These are phyloP conservation scores for Dendrolimus kikuchii DNA, from an alignment of 1,140 invertebrate genomes.

Conservation along the genomic window DNA sequence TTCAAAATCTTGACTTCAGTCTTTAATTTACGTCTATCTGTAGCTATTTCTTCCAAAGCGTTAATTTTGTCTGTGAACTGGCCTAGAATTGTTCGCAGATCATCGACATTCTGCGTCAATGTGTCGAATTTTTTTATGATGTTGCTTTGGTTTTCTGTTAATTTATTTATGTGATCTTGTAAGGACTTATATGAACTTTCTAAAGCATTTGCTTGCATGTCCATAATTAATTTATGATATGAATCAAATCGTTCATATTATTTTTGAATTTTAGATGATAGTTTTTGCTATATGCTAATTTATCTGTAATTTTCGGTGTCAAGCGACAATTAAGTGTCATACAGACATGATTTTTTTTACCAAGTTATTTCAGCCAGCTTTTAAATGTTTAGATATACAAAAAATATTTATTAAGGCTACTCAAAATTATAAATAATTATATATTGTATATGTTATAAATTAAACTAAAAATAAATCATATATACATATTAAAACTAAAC, in stretches of 20 bases:
- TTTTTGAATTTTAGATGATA: neutral
- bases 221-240: slow-evolving; percentile 11
- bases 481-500: too few relatives aligned
- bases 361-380: too few relatives aligned
- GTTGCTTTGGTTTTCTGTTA: slow-evolving; percentile 33
- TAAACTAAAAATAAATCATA: too few relatives aligned
- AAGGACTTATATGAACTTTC: slow-evolving; percentile 25
- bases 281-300: too few relatives aligned
- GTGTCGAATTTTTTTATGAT: slow-evolving; percentile 46
- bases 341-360: too few relatives aligned
- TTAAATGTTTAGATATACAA: too few relatives aligned
- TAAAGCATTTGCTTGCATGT: slow-evolving; percentile 15
- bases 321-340: too few relatives aligned
- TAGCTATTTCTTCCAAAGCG: slow-evolving; percentile 29
- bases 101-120: slow-evolving; percentile 40
- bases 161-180: slow-evolving; percentile 39
- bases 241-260: slow-evolving; percentile 8
- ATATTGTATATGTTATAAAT: too few relatives aligned
- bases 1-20: slow-evolving; percentile 40
- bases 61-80: slow-evolving; percentile 38
- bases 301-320: too few relatives aligned
- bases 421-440: too few relatives aligned
- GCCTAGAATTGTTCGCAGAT: slow-evolving; percentile 28
- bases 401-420: too few relatives aligned
- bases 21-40: slow-evolving; percentile 31